Base-by-base conservation (phyloP, 2,113 vertebrate species). In the Crypturellus undulatus region DNA sequence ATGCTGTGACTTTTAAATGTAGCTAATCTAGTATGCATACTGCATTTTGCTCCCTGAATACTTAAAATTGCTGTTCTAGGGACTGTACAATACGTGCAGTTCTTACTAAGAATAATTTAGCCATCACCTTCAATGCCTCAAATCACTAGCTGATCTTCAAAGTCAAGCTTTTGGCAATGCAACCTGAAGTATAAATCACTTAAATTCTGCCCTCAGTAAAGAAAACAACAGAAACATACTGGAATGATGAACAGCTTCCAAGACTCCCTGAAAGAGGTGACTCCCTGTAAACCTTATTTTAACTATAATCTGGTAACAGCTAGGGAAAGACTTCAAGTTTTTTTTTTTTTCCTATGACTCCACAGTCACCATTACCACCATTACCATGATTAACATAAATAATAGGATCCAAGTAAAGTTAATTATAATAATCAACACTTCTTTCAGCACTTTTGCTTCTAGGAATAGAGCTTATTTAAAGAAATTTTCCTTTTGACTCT, bases 341-440 rank as follows among this genome's bases (percentile, higher is more conserved):
- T 45, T 45, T 19, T 45, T 45, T 45, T 12, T 51, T 91, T 93
- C 47, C 59, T 92, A 69, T 89, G 92, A 92, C 54, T 95, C 49
- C n/a, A 32, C 56, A 92, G 84, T 54, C 71, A 87, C 59, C 79
- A 87, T 92, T 84, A 92, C 54, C 71, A 87, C 59, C 79, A 87
- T 92, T 84, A 92, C 54, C 45, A 49, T 79, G 45, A 94, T 97
- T 93, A 95, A 65, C 77, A 59, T 69, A 93, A 94, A 84, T 79
- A 92, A 89, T 76, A 84, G 78, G 52, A 92, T 89, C 43, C n/a
- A 79, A 78, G 77, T 69, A 69, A 95, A 95, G 86, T 92, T 92
- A 96, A 96, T 96, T 92, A 94, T 45, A 87, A 70, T 90, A 93
- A 94, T 94, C 90, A 79, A 82, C 73, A 84, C 70, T 77, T 86